phyloP scores from a whole-genome alignment of 2,797 vertebrate species.

The Peromyscus eremicus region DNA sequence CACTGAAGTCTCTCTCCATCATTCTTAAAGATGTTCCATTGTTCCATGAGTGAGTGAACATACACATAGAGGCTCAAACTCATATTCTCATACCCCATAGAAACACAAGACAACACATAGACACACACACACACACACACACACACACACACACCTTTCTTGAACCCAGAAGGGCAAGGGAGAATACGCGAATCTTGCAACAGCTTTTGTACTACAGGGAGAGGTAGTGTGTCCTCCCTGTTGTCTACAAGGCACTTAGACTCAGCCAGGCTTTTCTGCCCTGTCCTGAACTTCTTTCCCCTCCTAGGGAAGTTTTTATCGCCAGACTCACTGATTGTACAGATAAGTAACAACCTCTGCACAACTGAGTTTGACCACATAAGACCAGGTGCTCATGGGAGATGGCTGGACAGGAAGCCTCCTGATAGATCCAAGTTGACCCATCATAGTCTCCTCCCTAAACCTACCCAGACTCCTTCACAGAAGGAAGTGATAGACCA shows the following conservation, averaged over 20 bases:
- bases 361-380: background rate
- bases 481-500: background rate
- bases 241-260: background rate
- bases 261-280: background rate
- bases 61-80: background rate
- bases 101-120: background rate
- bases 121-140: no score
- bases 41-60: background rate
- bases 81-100: background rate
- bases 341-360: background rate
- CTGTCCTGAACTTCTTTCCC: no score
- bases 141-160: background rate
- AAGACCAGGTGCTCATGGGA: background rate
- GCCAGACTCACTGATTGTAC: background rate
- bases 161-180: background rate
- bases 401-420: background rate
- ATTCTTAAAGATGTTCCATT: background rate
- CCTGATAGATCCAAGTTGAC: background rate
- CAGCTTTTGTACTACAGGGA: background rate
- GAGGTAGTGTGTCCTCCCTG: no score
- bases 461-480: background rate
- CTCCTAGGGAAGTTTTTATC: background rate
- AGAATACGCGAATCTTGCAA: fast-evolving
- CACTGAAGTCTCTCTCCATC: background rate
- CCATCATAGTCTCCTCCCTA: no score